phyloP scores from a whole-genome alignment of 2,113 vertebrate species.

The Jacana jacana region DNA sequence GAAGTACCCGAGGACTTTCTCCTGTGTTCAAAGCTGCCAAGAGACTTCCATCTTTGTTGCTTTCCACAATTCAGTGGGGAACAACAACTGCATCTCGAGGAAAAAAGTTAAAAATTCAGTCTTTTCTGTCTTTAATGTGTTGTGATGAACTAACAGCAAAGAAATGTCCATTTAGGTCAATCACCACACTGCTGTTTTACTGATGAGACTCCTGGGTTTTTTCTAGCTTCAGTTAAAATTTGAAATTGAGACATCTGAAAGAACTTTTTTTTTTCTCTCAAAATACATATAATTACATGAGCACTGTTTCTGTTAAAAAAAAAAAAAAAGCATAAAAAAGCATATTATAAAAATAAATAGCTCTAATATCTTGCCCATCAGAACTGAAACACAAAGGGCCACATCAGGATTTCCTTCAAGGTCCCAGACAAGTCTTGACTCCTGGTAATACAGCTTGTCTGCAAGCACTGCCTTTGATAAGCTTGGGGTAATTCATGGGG shows the following conservation, averaged over 20 bases:
- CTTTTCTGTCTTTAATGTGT: not conserved
- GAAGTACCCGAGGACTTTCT: not conserved
- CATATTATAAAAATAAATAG: constrained; percentile 21
- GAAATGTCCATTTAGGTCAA: not conserved
- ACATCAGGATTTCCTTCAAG: not conserved
- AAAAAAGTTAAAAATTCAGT: not conserved
- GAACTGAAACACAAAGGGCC: not conserved
- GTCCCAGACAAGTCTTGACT: not conserved
- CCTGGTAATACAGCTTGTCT: not conserved
- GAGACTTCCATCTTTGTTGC: not conserved
- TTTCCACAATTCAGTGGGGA: not conserved
- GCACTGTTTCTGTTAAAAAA: not conserved
- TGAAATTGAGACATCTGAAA: constrained; percentile 13
- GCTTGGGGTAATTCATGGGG: not conserved
- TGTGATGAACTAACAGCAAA: not conserved
- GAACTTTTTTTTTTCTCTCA: not conserved
- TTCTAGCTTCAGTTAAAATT: constrained; percentile 8
- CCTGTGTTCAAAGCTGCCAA: not conserved
- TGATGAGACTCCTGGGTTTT: not conserved
- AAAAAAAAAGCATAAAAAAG: no score
- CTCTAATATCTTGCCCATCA: constrained; percentile 19
- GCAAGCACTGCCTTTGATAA: not conserved
- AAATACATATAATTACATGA: not conserved
- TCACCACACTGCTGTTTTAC: not conserved
- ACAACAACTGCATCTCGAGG: not conserved